These are phyloP conservation scores for Malurus elegans DNA, from an alignment of 2,113 vertebrate species.

Conservation along the genomic window DNA sequence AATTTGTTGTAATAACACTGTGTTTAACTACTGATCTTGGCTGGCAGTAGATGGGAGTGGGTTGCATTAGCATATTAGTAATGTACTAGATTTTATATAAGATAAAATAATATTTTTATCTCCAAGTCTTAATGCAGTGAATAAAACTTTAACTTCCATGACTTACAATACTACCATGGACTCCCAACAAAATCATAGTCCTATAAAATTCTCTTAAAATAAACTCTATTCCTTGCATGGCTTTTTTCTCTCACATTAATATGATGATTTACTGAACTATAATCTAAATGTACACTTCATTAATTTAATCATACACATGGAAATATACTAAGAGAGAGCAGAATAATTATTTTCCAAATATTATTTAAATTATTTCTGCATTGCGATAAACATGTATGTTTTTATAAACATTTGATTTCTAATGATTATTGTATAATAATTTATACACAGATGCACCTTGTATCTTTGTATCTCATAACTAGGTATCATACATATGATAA, in stretches of 20 bases:
- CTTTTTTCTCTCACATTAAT: neutral
- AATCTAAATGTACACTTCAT: neutral
- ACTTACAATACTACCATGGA: neutral
- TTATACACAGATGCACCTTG: neutral
- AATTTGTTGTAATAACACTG: neutral
- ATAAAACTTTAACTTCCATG: neutral
- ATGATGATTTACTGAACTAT: neutral
- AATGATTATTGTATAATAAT: neutral
- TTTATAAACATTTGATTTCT: neutral
- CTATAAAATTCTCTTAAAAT: neutral
- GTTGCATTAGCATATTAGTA: neutral
- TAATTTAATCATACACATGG: neutral
- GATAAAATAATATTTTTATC: neutral
- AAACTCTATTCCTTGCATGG: neutral
- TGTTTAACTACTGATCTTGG: neutral
- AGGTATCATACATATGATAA: neutral
- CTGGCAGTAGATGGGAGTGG: neutral
- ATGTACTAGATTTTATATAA: neutral
- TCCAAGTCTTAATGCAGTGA: neutral
- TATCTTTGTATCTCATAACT: too few relatives aligned
- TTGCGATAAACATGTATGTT: neutral
- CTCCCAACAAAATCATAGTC: neutral
- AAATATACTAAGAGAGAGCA: neutral
- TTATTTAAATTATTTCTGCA: neutral
- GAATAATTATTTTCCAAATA: neutral